Percentiles rank a stretch among this genome's conserved stretches.
Conservation (phyloP, 2,888 invertebrate genomes). For the Caradrina kadenii region DNA sequence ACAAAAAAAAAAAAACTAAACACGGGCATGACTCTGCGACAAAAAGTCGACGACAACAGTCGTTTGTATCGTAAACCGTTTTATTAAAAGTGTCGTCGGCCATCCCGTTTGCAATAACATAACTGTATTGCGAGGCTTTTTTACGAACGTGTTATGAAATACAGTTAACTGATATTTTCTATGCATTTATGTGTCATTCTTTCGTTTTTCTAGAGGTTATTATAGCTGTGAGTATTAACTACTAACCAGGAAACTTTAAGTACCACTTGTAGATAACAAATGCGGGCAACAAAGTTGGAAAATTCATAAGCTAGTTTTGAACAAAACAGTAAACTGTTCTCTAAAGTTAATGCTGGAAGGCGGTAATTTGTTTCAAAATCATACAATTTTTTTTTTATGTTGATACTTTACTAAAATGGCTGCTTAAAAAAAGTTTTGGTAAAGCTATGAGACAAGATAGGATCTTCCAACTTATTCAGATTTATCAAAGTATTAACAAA, state of each 20-base stretch:
- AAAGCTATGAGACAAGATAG: too few relatives aligned
- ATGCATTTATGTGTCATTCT: constrained; percentile 34
- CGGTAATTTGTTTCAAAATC: background rate
- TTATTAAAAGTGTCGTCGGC: constrained; percentile 73
- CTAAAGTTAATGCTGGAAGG: background rate
- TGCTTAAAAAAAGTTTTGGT: background rate
- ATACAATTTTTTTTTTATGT: background rate
- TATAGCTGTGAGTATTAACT: constrained; percentile 8
- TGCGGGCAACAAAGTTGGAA: constrained; percentile 19
- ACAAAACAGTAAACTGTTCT: constrained; percentile 13
- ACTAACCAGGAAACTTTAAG: constrained; percentile 24
- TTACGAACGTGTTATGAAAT: constrained; percentile 36
- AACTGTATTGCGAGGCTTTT: constrained; percentile 52
- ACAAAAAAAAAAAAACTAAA: constrained; percentile 47
- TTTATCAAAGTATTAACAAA: background rate
- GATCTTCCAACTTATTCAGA: background rate
- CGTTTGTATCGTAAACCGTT: constrained; percentile 72
- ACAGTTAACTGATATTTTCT: constrained; percentile 33
- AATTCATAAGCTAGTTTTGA: constrained; percentile 30
- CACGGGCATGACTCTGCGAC: constrained; percentile 31
- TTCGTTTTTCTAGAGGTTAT: constrained; percentile 24
- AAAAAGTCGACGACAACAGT: constrained; percentile 65
- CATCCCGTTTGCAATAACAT: constrained; percentile 59
- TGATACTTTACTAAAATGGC: background rate
- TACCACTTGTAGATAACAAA: constrained; percentile 20